Base-by-base conservation (phyloP, 2,888 invertebrate genomes). In the Augiades crinisus region DNA sequence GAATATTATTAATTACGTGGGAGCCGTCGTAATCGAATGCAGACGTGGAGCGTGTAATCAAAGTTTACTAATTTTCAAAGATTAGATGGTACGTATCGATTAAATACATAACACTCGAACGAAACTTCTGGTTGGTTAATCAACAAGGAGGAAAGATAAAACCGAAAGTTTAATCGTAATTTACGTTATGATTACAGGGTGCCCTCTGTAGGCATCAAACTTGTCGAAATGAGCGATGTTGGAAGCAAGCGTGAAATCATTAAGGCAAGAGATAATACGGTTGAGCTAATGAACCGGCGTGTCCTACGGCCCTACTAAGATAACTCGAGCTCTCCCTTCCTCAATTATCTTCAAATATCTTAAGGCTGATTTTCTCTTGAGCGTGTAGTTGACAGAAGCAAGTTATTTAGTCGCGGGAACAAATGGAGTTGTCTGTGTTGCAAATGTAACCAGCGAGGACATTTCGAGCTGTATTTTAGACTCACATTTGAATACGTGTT, bases 161-260 rank as follows among this genome's bases (percentile, higher is more conserved):
- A 77, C 74, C 60, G 59, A 73, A 81, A 82, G 73, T 83, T 81
- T 69, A 75, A 76, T 75, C 78, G 74, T 80, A 75, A 79, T 71
- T 78, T 69, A 76, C 63, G 72, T 71, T 76, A 75, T 78, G 71
- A 81, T 81, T 77, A 76, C 73, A 62, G 61, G 67, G 64, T 68
- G 54, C 65, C 59, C 59, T 63, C 65, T 59, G 54, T 47, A 61
- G 55, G 70, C 69, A 78, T 78, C 73, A 59, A 65, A 70, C 59
- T 70, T 69, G 59, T 65, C 64, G 62, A 63, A 68, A 67, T 63
- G 67, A 67, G 54, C 64, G 62, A 61, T 58, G 62, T 61, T 71
- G 71, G 72, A 75, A 69, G 74, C 74, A 73, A 75, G 75, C 77
- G 78, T 77, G 75, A 84, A 83, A 82, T 81, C 78, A 79, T 83